phyloP scores from a whole-genome alignment of 2,113 vertebrate species.

The Apodemus speciosus region DNA sequence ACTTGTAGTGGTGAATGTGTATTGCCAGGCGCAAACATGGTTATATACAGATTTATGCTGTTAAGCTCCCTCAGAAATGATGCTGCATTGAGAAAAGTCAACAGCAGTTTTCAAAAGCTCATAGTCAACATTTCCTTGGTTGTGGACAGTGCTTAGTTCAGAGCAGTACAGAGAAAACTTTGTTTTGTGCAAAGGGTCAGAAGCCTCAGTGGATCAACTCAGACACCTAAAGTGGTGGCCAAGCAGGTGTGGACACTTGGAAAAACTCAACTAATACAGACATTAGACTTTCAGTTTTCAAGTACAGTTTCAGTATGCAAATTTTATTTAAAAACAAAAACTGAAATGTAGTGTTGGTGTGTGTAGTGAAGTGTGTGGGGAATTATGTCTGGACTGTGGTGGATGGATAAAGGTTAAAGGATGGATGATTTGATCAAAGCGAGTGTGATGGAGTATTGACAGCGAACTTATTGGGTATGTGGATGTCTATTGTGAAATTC shows the following conservation, averaged over 20 bases:
- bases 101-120: background rate
- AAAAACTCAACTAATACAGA: background rate
- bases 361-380: background rate
- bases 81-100: background rate
- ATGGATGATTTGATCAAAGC: background rate
- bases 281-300: background rate
- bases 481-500: background rate
- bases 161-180: conserved; percentile 4
- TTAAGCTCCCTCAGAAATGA: background rate
- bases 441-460: background rate
- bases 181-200: background rate
- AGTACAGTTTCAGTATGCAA: background rate
- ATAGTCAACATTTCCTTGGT: background rate
- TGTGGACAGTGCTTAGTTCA: background rate
- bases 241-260: background rate
- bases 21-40: background rate
- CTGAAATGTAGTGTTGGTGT: background rate
- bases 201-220: background rate
- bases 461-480: background rate
- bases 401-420: background rate
- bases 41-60: background rate
- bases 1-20: background rate
- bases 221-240: background rate
- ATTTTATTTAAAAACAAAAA: conserved; percentile 34
- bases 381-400: background rate